Evolutionary conservation across 2,888 invertebrate genomes (phyloP).

Genomic region (Drosophila anceps): DNA sequence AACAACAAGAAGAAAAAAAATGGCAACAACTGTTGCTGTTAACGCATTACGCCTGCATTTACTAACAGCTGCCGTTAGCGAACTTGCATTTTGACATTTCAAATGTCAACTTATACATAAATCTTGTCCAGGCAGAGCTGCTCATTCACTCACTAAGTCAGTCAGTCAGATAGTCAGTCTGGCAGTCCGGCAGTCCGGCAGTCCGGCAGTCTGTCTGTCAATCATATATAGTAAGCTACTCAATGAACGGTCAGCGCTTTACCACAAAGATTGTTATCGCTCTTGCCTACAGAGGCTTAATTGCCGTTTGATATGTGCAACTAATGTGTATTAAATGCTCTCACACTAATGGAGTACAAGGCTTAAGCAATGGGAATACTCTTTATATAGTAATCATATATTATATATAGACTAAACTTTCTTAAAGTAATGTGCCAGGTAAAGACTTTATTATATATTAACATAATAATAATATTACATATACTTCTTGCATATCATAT

Average conservation of each 20-base stretch:
- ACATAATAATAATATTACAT: background rate
- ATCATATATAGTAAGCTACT: conserved; percentile 49
- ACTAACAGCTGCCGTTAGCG: conserved; percentile 41
- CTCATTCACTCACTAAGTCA: conserved; percentile 34
- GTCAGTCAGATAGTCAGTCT: conserved; percentile 16
- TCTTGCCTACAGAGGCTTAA: conserved; percentile 67
- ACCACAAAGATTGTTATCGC: conserved; percentile 71
- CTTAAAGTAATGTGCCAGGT: too few relatives aligned
- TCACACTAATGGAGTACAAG: background rate
- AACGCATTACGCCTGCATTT: conserved; percentile 46
- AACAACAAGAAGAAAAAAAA: conserved; percentile 38
- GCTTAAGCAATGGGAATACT: background rate
- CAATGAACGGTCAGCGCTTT: conserved; percentile 54
- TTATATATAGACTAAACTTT: background rate
- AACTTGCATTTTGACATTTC: conserved; percentile 71
- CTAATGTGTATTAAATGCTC: conserved; percentile 24
- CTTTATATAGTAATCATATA: background rate
- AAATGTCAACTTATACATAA: conserved; percentile 74
- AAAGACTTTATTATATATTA: too few relatives aligned
- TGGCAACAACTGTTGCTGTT: conserved; percentile 24
- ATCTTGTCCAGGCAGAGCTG: conserved; percentile 50
- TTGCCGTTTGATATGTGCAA: conserved; percentile 67
- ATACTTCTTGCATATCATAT: background rate
- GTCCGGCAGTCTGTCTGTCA: conserved; percentile 30
- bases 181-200: conserved; percentile 6